Evolutionary conservation across 2,888 invertebrate species (phyloP), one percentile per base, ranked within the genome.

Genomic region (Priocnemis perturbator): DNA sequence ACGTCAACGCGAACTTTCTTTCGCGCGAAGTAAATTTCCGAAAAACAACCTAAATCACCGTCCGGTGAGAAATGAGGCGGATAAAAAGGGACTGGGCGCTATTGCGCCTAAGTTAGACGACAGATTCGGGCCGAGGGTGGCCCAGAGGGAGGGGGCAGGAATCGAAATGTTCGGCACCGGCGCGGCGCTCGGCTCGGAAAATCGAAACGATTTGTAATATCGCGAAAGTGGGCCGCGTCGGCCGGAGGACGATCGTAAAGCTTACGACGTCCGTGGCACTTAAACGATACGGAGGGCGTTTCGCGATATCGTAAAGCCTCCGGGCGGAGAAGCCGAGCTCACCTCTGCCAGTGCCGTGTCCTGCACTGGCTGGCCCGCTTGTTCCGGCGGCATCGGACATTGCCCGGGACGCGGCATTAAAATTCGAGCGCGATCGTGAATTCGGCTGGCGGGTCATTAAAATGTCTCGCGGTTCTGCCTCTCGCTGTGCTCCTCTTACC

Each of bases 221-320:
- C 64, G 71, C 74, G 67, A 75, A 61, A 74, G 67, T 69, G 74
- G 59, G 73, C 78, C 69, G n/a, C n/a, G 89, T 89, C 90, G 89
- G 87, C 85, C 88, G 58, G 71, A 89, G 90, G 90, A 90, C 73
- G 91, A 90, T 91, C 82, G 77, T 83, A 81, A 83, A 81, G 73
- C 71, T 79, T 78, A 72, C 77, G 77, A 75, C 76, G 76, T 81
- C 77, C 74, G 77, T 82, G 81, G 79, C 70, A 73, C 74, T 81
- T 77, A 73, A 78, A 78, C 60, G 72, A 65, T 60, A 64, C 62
- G 69, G 63, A 11, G 71, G 63, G 66, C 67, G 76, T 79, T 81
- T 81, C 67, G 81, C 76, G 82, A 83, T 78, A 78, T 78, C 79
- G 79, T 83, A 83, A 82, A 83, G 79, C 53, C 57, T 20, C 26